These are phyloP conservation scores for Cataglyphis rosenhaueri DNA, from an alignment of 2,888 invertebrate species.

Conservation along the genomic window DNA sequence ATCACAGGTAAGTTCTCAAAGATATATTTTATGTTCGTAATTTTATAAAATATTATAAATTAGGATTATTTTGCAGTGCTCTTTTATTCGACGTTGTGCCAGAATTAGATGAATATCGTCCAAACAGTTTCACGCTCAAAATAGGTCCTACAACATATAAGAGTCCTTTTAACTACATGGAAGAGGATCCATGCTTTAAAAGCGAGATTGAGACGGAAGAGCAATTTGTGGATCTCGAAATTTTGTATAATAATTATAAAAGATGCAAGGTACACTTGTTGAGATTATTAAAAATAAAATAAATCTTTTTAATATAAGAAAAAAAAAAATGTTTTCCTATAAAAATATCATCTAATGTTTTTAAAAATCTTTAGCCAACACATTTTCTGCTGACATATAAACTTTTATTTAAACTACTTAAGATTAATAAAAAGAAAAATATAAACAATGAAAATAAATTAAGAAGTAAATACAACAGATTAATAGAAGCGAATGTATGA, in stretches of 20 bases:
- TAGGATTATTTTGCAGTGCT: constrained; percentile 67
- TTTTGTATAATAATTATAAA: constrained; percentile 71
- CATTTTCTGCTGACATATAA: not conserved
- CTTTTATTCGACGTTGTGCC: constrained; percentile 77
- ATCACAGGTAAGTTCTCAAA: constrained; percentile 69
- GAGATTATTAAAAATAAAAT: constrained; percentile 4
- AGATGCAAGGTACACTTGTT: constrained; percentile 72
- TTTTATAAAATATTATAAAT: constrained; percentile 7
- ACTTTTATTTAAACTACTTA: not conserved
- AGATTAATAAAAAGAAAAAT: not conserved
- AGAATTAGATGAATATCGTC: constrained; percentile 71
- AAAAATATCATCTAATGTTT: constrained; percentile 58
- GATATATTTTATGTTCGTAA: not conserved
- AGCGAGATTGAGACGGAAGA: constrained; percentile 35
- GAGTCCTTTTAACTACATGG: constrained; percentile 60
- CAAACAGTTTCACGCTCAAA: constrained; percentile 70
- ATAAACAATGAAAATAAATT: not conserved
- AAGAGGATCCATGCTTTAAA: constrained; percentile 59
- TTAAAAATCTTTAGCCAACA: not conserved
- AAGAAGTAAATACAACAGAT: not conserved
- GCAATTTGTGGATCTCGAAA: constrained; percentile 65
- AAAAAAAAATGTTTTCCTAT: constrained; percentile 1
- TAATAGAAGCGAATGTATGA: not conserved
- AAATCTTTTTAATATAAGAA: not conserved
- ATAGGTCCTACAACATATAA: constrained; percentile 71